These are phyloP conservation scores for Lindbergichthys nudifrons DNA, from an alignment of 2,797 vertebrate species.

Conservation along the genomic window DNA sequence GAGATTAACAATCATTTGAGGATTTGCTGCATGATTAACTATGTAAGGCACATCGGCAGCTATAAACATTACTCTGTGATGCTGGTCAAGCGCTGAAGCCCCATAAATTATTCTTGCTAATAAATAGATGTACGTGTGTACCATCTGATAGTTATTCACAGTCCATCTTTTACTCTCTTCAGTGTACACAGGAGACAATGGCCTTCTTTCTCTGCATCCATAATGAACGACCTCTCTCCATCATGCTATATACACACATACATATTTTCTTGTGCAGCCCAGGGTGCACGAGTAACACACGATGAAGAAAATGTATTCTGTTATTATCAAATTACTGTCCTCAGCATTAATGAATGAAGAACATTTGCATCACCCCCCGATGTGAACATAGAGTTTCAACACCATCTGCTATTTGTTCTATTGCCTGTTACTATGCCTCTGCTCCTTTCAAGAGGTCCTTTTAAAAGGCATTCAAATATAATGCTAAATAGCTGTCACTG, in stretches of 20 bases:
- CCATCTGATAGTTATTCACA: conserved; percentile 47
- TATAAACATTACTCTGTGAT: conserved; percentile 50
- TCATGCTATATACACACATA: conserved; percentile 35
- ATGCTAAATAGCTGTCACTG: conserved; percentile 84
- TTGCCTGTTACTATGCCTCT: conserved; percentile 68
- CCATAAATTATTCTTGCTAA: conserved; percentile 68
- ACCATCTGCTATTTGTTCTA: conserved; percentile 85
- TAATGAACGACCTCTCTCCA: conserved; percentile 74
- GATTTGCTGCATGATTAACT: conserved; percentile 55
- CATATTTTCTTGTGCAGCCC: conserved; percentile 28
- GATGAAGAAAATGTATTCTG: conserved; percentile 44
- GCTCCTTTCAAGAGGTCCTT: conserved; percentile 77
- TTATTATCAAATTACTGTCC: conserved; percentile 72
- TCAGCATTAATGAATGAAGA: conserved; percentile 77
- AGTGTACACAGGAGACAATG: conserved; percentile 49
- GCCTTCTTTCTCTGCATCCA: conserved; percentile 42
- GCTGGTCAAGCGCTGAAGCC: conserved; percentile 46
- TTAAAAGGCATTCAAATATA: conserved; percentile 81
- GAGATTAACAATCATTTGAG: conserved; percentile 54
- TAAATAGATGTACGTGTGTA: conserved; percentile 72
- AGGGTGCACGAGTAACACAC: conserved; percentile 1
- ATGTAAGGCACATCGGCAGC: conserved; percentile 32
- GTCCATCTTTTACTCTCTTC: conserved; percentile 43
- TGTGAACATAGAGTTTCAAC: conserved; percentile 78
- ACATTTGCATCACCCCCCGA: conserved; percentile 78